Base-by-base conservation (phyloP, 2,888 invertebrate genomes). In the Melinopterus prodromus region DNA sequence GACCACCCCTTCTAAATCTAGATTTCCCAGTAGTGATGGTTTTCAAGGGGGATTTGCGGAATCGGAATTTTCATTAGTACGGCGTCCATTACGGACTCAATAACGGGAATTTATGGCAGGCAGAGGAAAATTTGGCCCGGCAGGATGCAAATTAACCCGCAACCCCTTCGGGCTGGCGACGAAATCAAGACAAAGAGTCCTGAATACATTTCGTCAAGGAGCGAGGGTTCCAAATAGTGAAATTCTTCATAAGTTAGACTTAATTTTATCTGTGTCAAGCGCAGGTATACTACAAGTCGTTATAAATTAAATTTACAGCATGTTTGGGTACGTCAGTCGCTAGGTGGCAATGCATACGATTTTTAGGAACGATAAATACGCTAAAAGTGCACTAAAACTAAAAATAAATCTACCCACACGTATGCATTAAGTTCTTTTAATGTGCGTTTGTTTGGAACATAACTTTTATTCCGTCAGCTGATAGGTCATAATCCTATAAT, bases 1-100 rank as follows among this genome's bases (percentile, higher is more conserved):
- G 53, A 9, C 53, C 53, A 53, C 53, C 53, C 53, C 12, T 53
- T 53, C 53, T 53, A 53, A 53, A 53, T 53, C 53, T 53, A 53
- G 53, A 53, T 53, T 53, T 53, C 53, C 53, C 53, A 53, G 53
- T 53, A 53, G 53, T 53, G 53, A 53, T 53, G 53, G 53, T 53
- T 53, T 53, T 53, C 53, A 53, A 53, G 53, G 53, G 53, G 53
- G 53, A 53, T 12, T 53, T 53, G 53, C 53, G 53, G 53, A 53
- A 9, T 53, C 53, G 53, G 53, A 53, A 53, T 53, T 53, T 53
- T 53, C 53, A 53, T 53, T 53, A 53, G 53, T 53, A 53, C 53
- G 3, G 7, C 53, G 1, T 6, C 9, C 53, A 53, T 53, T 53
- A 53, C 53, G 5, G 53, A 53, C 9, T 53, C 53, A 53, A 53